A percentile compares a stretch with the other conserved stretches of the same genome.
phyloP scores from a whole-genome alignment of 2,888 invertebrate genomes.

The Amphipoea lucens region DNA sequence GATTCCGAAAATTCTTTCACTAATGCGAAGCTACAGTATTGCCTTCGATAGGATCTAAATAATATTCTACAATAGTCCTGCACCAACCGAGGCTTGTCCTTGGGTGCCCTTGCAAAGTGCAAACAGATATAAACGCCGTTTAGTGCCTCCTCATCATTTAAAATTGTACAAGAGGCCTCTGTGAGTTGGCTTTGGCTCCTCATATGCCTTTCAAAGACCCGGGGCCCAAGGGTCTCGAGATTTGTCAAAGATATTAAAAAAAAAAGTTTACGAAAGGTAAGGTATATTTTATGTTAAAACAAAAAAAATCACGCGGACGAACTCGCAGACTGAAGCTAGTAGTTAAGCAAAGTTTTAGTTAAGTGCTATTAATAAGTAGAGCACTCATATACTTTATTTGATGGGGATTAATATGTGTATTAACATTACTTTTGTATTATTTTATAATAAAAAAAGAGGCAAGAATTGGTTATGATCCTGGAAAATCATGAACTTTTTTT shows the following conservation, averaged over 20 bases:
- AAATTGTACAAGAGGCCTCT: too few species aligned
- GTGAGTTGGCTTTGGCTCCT: too few species aligned
- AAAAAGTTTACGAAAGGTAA: too few species aligned
- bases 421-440: background rate
- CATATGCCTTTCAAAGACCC: too few species aligned
- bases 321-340: background rate
- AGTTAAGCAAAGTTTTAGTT: background rate
- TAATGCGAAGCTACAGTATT: background rate
- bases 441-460: background rate
- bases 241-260: too few species aligned
- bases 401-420: background rate
- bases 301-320: background rate
- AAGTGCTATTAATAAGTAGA: background rate
- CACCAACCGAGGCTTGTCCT: too few species aligned
- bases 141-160: too few species aligned
- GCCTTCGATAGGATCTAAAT: background rate
- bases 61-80: too few species aligned
- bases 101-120: too few species aligned
- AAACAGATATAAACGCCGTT: too few species aligned
- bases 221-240: too few species aligned
- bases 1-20: background rate
- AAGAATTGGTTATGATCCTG: background rate
- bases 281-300: background rate
- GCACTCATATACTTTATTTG: conserved; percentile 6
- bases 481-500: too few species aligned